Percentiles rank a stretch among this genome's conserved stretches.
These are phyloP conservation scores for Amblyjoppa fuscipennis DNA, from an alignment of 2,888 invertebrate species.

Conservation along the genomic window DNA sequence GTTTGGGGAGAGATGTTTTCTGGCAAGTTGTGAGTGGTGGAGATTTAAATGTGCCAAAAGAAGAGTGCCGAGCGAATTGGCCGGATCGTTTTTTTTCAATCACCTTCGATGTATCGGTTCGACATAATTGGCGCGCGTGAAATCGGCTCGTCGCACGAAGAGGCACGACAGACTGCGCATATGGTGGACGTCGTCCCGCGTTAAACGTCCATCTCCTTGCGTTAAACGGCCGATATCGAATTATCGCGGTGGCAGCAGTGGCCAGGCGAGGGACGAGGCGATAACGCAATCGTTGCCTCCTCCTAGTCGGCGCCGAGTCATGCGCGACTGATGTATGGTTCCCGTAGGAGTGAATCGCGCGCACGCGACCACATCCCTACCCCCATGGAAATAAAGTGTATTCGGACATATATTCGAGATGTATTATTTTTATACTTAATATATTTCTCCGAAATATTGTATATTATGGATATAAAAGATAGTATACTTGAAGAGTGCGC, in stretches of 20 bases:
- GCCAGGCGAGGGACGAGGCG: constrained; percentile 4
- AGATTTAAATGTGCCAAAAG: background rate
- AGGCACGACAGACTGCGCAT: constrained; percentile 34
- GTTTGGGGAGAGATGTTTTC: too few species aligned
- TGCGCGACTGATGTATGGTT: constrained; percentile 24
- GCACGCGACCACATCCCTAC: constrained; percentile 4
- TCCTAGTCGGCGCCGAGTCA: background rate
- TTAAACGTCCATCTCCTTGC: constrained; percentile 9
- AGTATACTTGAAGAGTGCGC: too few species aligned
- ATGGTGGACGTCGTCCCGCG: background rate
- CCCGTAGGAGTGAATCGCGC: constrained; percentile 19
- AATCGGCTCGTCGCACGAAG: constrained; percentile 20
- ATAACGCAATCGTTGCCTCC: constrained; percentile 48
- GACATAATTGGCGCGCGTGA: constrained; percentile 12
- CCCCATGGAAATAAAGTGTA: too few species aligned
- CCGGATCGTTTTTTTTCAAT: background rate
- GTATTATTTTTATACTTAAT: too few species aligned
- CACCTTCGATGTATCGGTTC: constrained; percentile 45
- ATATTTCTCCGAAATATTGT: too few species aligned
- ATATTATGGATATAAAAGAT: too few species aligned
- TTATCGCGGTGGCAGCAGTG: constrained; percentile 22
- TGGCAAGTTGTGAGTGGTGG: too few species aligned
- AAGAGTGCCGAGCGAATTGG: constrained; percentile 6
- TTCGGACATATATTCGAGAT: too few species aligned
- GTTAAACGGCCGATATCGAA: constrained; percentile 47